Evolutionary conservation across 2,888 invertebrate genomes (phyloP).

Genomic region (Mimumesa dahlbomi): DNA sequence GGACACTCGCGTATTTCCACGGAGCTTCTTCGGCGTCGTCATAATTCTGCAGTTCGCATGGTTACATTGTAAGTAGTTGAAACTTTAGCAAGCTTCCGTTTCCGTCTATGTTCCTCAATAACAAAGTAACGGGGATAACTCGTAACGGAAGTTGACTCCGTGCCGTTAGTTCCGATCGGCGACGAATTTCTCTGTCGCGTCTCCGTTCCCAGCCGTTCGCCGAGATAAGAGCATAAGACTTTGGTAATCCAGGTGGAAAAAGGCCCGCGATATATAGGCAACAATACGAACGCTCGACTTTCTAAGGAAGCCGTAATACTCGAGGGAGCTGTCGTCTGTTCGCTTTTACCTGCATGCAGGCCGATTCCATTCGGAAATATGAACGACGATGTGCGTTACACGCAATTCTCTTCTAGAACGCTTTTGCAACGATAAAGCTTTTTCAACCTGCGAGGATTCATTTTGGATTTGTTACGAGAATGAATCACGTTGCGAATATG

Average conservation of each 20-base stretch:
- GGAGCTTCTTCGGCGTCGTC: too few species aligned
- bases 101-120: background rate
- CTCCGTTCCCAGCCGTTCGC: slow-evolving; percentile 6
- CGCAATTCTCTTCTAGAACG: slow-evolving; percentile 12
- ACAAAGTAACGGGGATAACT: slow-evolving; percentile 19
- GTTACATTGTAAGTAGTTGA: too few species aligned
- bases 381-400: slow-evolving; percentile 24
- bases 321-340: slow-evolving; percentile 27
- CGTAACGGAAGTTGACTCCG: slow-evolving; percentile 13
- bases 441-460: slow-evolving; percentile 15
- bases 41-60: too few species aligned
- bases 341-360: slow-evolving; percentile 20
- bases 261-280: slow-evolving; percentile 5
- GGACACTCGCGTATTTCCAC: too few species aligned
- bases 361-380: slow-evolving; percentile 47
- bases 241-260: slow-evolving; percentile 42
- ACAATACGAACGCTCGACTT: slow-evolving; percentile 21
- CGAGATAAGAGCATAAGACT: slow-evolving; percentile 42
- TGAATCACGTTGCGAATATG: background rate
- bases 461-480: background rate
- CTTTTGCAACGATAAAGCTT: background rate
- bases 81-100: background rate
- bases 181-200: slow-evolving; percentile 37
- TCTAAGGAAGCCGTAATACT: slow-evolving; percentile 26
- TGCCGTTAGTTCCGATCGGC: slow-evolving; percentile 37